A percentile compares a stretch with the other conserved stretches of the same genome.
Evolutionary conservation across 2,888 invertebrate species (phyloP).

Genomic region (Sphaeridia pumilis): DNA sequence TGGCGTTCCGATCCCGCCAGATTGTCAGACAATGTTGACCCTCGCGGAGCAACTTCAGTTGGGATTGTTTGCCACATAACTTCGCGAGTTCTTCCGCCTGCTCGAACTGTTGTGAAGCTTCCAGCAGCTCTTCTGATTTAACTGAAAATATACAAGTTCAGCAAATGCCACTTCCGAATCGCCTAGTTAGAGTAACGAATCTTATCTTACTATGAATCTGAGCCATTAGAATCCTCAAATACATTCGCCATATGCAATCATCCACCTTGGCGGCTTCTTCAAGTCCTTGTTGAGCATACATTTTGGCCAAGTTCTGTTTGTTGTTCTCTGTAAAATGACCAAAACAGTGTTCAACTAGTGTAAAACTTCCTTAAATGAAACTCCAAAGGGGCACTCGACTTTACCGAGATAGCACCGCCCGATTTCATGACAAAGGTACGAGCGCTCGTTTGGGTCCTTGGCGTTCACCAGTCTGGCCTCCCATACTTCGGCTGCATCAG

Average conservation of each 20-base stretch:
- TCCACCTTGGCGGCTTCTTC: slow-evolving; percentile 31
- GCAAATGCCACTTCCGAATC: neutral
- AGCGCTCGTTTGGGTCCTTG: slow-evolving; percentile 40
- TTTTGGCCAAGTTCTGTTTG: slow-evolving; percentile 31
- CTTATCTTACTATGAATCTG: slow-evolving; percentile 31
- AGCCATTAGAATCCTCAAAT: slow-evolving; percentile 30
- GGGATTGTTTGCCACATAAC: slow-evolving; percentile 26
- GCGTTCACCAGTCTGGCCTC: slow-evolving; percentile 39
- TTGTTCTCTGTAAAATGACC: slow-evolving; percentile 25
- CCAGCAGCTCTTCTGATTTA: slow-evolving; percentile 26
- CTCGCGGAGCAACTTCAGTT: slow-evolving; percentile 27
- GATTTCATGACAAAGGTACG: slow-evolving; percentile 43
- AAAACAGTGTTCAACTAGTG: neutral
- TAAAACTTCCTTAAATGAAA: neutral
- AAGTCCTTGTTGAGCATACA: slow-evolving; percentile 29
- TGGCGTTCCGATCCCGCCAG: no score
- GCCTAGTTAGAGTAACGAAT: neutral
- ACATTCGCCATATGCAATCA: slow-evolving; percentile 34
- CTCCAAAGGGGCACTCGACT: neutral
- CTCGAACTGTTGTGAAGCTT: slow-evolving; percentile 22
- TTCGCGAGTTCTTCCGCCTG: slow-evolving; percentile 26
- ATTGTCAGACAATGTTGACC: slow-evolving; percentile 35
- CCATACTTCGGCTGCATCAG: slow-evolving; percentile 41
- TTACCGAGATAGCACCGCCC: slow-evolving; percentile 41
- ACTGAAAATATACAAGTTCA: slow-evolving; percentile 13